Evolutionary conservation across 2,113 vertebrate genomes (phyloP).

Genomic region (Pygoscelis adeliae): DNA sequence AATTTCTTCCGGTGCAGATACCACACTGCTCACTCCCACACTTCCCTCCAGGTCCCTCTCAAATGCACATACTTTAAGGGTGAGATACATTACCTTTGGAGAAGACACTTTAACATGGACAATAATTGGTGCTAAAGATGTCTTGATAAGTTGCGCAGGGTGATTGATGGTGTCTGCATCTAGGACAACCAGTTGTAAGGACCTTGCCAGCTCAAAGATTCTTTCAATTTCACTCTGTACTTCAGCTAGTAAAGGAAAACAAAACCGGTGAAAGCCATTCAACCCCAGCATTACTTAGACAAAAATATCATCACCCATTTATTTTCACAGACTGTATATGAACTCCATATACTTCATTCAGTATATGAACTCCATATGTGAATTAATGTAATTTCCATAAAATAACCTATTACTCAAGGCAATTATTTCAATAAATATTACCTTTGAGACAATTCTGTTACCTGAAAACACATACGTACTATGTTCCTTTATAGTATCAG

Average conservation of each 20-base stretch:
- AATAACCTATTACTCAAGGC: neutral
- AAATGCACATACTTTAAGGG: accelerated
- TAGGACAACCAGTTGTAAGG: constrained; percentile 94
- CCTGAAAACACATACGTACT: neutral
- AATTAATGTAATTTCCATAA: neutral
- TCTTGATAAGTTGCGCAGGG: constrained; percentile 96
- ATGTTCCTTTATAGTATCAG: neutral
- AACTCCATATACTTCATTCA: too few species aligned
- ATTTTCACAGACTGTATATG: neutral
- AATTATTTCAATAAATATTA: neutral
- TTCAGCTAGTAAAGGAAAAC: constrained; percentile 80
- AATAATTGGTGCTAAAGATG: constrained; percentile 96
- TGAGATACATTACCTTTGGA: constrained; percentile 85
- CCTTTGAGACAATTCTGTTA: neutral
- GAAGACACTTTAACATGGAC: constrained; percentile 98
- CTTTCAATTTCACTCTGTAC: constrained; percentile 98
- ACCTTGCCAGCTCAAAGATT: constrained; percentile 96
- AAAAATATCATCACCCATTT: neutral
- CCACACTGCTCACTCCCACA: neutral
- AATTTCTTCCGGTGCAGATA: neutral
- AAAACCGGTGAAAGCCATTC: neutral
- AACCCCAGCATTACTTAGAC: neutral
- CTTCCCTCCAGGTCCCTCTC: neutral
- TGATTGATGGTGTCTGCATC: constrained; percentile 99
- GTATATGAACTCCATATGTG: neutral